phyloP scores from a whole-genome alignment of 2,113 vertebrate species.

The Dipodomys merriami region DNA sequence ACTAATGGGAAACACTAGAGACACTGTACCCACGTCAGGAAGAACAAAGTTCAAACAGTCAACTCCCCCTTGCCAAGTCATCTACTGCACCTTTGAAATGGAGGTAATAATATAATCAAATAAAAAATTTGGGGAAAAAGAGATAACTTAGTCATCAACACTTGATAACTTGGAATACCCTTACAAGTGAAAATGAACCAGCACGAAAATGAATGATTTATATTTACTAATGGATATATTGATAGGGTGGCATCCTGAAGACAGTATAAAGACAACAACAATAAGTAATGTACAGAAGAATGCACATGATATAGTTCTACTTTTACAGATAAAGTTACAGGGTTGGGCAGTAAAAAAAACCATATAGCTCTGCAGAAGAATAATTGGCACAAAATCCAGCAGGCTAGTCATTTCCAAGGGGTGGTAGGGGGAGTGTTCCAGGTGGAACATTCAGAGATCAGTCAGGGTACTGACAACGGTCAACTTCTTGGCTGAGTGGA shows the following conservation, averaged over 20 bases:
- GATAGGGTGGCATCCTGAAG: too few relatives aligned
- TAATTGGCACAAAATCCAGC: not conserved
- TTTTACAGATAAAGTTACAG: not conserved
- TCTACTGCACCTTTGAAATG: not conserved
- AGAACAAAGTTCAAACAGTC: not conserved
- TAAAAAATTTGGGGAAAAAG: not conserved
- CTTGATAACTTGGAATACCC: not conserved
- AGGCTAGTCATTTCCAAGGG: not conserved
- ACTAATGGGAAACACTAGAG: not conserved
- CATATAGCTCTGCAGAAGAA: not conserved
- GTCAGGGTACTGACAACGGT: not conserved
- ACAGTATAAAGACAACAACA: not conserved
- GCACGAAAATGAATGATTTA: not conserved
- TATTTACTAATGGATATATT: not conserved
- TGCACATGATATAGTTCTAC: not conserved
- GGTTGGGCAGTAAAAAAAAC: not conserved
- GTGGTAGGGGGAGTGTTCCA: not conserved
- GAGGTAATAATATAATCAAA: not conserved
- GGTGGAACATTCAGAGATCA: not conserved
- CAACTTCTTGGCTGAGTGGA: not conserved
- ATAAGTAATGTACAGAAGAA: constrained; percentile 2
- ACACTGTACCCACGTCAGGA: not conserved
- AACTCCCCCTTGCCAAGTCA: not conserved
- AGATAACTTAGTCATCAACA: not conserved
- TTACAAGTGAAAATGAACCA: not conserved